Conservation (phyloP, 64 coral and sea anemone species). For the Actinia equina region DNA sequence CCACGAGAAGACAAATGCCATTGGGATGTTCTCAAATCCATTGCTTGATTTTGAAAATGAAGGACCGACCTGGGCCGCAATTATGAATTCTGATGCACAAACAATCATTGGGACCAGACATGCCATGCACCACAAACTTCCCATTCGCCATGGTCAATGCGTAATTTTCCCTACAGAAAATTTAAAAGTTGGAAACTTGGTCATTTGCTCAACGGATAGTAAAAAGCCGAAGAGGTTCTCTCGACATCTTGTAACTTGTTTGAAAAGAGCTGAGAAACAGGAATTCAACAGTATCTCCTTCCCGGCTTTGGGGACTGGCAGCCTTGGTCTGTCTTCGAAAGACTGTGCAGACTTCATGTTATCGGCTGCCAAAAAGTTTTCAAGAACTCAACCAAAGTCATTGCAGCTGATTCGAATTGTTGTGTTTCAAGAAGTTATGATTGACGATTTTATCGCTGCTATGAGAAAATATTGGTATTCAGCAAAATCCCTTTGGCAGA, state of each 20-base stretch:
- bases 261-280: conserved; percentile 12
- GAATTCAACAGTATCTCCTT: conserved; percentile 41
- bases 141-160: too few relatives aligned
- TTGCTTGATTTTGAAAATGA: conserved; percentile 11
- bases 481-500: neutral
- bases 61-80: conserved; percentile 21
- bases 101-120: too few relatives aligned
- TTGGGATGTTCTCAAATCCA: conserved; percentile 35
- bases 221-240: too few relatives aligned
- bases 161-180: too few relatives aligned
- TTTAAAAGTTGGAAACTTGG: too few relatives aligned
- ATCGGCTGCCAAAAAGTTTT: conserved; percentile 36
- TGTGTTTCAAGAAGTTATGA: conserved; percentile 51
- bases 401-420: conserved; percentile 41
- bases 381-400: neutral
- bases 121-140: too few relatives aligned
- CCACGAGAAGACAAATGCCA: conserved; percentile 51
- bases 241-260: neutral
- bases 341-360: conserved; percentile 34
- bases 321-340: conserved; percentile 35
- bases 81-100: conserved; percentile 20
- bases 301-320: conserved; percentile 59
- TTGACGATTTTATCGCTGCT: conserved; percentile 21
- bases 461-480: neutral
- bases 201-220: too few relatives aligned